Percentiles rank a stretch among this genome's conserved stretches.
Conservation (phyloP, 1,140 invertebrate genomes). For the Wasmannia auropunctata region DNA sequence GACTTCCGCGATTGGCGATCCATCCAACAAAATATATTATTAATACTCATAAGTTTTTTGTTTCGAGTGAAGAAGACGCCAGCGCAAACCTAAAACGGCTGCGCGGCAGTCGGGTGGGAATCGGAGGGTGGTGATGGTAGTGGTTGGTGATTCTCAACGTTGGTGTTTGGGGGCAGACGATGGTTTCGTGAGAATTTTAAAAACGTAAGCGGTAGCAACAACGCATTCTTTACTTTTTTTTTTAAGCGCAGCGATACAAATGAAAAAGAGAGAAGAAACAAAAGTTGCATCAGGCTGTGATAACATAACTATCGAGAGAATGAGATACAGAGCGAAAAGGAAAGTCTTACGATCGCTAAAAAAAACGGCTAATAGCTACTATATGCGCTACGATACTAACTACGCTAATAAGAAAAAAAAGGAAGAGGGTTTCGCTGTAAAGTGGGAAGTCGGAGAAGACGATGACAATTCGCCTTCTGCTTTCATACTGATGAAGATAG, state of each 20-base stretch:
- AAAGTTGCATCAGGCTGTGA: neutral
- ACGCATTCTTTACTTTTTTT: neutral
- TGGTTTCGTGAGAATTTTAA: slow-evolving; percentile 26
- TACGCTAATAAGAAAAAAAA: slow-evolving; percentile 50
- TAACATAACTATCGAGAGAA: slow-evolving; percentile 24
- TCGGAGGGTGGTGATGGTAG: neutral
- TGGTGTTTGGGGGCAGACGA: neutral
- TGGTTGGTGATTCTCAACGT: neutral
- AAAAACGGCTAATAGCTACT: slow-evolving; percentile 40
- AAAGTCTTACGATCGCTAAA: slow-evolving; percentile 51
- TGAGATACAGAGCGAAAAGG: slow-evolving; percentile 25
- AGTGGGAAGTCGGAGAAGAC: slow-evolving; percentile 17
- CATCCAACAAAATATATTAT: slow-evolving; percentile 85
- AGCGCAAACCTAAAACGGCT: slow-evolving; percentile 45
- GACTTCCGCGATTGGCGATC: slow-evolving; percentile 69
- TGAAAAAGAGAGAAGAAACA: slow-evolving; percentile 1
- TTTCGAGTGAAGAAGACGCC: neutral
- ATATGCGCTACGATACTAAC: slow-evolving; percentile 36
- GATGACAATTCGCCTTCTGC: neutral
- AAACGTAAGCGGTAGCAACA: neutral
- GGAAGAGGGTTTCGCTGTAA: slow-evolving; percentile 16
- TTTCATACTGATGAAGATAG: slow-evolving; percentile 17
- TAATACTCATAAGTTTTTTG: slow-evolving; percentile 80
- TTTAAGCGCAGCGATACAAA: neutral
- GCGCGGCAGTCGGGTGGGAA: slow-evolving; percentile 3